Base-by-base conservation (phyloP, 2,888 invertebrate species). In the Artemia sinica region DNA sequence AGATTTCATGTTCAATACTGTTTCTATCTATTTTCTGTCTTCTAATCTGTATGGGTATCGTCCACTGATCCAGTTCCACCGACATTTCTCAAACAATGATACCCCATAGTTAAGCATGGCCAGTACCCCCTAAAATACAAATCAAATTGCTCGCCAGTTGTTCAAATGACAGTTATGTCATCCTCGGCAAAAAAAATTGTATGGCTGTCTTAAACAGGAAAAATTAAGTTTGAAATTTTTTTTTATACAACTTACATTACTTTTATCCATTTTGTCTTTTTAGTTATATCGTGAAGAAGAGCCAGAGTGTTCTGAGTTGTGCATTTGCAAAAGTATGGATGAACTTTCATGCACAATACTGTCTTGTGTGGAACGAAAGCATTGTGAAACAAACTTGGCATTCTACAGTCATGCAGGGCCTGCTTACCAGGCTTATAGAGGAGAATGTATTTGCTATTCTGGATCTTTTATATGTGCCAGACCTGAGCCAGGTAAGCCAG, bases 381-480 rank as follows among this genome's bases (percentile, higher is more conserved):
- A 90, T 4, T 92, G 91, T 79, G 88, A 89, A 74, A 90, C 90
- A 12, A 86, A 89, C 72, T 85, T 89, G 74, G 91, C 91, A 67
- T 88, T 88, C 79, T 92, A 91, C 81, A 89, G 89, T 75, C 92
- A 92, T 79, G 88, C 89, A 58, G 88, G 90, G 3, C 91, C 91
- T 9, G 88, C 90, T 69, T 91, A 90, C 80, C 90, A 90, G 79
- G 91, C 91, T 10, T 90, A 87, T 77, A 83, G 91, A 63, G 91
- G 91, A 63, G 84, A 89, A 71, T 92, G 92, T 79, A 85, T 91
- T 74, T 92, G 91, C 80, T 91, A 91, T 80, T 90, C 90, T 41
- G 91, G 91, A 51, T 86, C 88, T 72, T 91, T 92, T 79, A 91
- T 91, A 80, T 91, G 91, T 80, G 90, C 91, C 88, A 85, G 90